Base-by-base conservation (phyloP, 2,888 invertebrate species). In the Synergus laeviventris region DNA sequence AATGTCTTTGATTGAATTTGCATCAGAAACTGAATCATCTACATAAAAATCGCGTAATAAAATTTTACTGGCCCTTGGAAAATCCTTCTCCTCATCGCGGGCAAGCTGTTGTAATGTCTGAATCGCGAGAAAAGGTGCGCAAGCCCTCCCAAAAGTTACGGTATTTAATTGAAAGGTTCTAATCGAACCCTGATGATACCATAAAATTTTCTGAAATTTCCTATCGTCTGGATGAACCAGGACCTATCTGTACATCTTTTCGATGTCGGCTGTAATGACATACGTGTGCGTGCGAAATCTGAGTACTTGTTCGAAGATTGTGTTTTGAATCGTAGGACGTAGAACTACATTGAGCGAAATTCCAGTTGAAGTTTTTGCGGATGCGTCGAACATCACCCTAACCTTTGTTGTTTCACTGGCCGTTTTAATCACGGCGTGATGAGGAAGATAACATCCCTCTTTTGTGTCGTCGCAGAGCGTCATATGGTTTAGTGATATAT, bases 41-140 rank as follows among this genome's bases (percentile, higher is more conserved):
- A 74, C 49, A 11, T 74, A 74, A 21, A 56, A 8, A 14, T 74
- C n/a, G n/a, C n/a, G n/a, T n/a, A n/a, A n/a, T n/a, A n/a, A n/a
- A n/a, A n/a, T n/a, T n/a, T n/a, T n/a, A n/a, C n/a, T n/a, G n/a
- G n/a, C 73, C 1, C 7, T 9, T 12, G 36, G 49, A 24, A 18
- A 49, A 24, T 12, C 2, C 14, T 11, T n/a, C 2, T 4, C 31
- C 1, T 31, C 31, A 4, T 31, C 31, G 2, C 4, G 2, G 4
- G 31, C 31, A 2, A 31, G 3, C 31, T 31, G 31, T 4, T 31
- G 31, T 2, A 31, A 31, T 2, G 31, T 31, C 2, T 4, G 31
- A 7, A n/a, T 36, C 38, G 31, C 31, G 3, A 31, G 3, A 31
- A 31, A 31, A 2, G 31, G 31, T 31, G 31, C 31, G 4, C 31